Percentiles rank a stretch among this genome's conserved stretches.
Conservation (phyloP, 2,797 vertebrate genomes). For the Bovichtus variegatus region DNA sequence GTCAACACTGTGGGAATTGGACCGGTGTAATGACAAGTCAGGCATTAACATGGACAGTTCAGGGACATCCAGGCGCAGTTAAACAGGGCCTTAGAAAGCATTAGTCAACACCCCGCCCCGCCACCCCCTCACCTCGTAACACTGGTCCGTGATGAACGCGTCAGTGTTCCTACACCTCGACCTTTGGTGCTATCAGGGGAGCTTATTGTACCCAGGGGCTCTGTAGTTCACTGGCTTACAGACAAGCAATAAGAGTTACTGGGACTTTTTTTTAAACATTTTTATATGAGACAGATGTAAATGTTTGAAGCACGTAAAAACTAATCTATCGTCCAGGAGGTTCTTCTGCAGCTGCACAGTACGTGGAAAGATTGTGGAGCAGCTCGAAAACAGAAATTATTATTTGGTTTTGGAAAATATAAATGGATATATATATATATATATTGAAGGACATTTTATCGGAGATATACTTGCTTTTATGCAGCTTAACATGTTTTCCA, state of each 20-base stretch:
- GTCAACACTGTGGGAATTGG: slow-evolving; percentile 79
- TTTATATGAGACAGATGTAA: slow-evolving; percentile 37
- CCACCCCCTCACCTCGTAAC: slow-evolving; percentile 6
- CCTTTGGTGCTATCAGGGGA: slow-evolving; percentile 5
- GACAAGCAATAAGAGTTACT: slow-evolving; percentile 26
- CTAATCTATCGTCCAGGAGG: not conserved
- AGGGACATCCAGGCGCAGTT: slow-evolving; percentile 65
- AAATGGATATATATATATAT: too few species aligned
- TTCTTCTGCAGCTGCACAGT: not conserved
- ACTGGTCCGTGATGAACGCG: not conserved
- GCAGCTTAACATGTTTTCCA: too few species aligned
- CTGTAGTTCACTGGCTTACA: slow-evolving; percentile 24
- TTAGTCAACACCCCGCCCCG: slow-evolving; percentile 47
- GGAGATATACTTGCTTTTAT: too few species aligned
- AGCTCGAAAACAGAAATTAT: not conserved
- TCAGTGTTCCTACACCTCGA: slow-evolving; percentile 30
- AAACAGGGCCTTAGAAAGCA: slow-evolving; percentile 73
- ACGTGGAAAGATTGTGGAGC: not conserved
- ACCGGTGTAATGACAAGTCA: slow-evolving; percentile 77
- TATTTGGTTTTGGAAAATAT: not conserved
- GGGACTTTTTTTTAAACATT: slow-evolving; percentile 6
- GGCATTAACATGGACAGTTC: slow-evolving; percentile 79
- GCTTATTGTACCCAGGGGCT: slow-evolving; percentile 46
- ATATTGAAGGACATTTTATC: too few species aligned
- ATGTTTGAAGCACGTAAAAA: not conserved